Evolutionary conservation across 2,888 invertebrate genomes (phyloP), one percentile per base, ranked within the genome.

Genomic region (Itoplectis maculator): DNA sequence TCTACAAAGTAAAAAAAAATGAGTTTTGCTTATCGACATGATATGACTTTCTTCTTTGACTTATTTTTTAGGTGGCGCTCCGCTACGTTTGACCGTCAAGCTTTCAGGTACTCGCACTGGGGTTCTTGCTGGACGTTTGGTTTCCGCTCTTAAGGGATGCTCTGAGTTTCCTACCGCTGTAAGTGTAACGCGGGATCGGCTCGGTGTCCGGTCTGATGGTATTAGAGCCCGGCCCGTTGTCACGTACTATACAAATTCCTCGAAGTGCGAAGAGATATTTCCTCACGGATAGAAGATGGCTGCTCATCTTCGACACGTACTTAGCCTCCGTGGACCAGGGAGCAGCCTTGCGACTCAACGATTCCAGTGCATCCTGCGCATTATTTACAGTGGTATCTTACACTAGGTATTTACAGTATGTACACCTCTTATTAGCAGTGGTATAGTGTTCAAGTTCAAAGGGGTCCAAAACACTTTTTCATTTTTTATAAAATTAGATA

Each of bases 171-270:
- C 59, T 81, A 78, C 63, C 78, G 35, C 45, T 37, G 37, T 70
- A 59, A 69, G 47, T 5, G 37, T 59, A 40, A 47, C 18, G 18
- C 51, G 79, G 61, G 65, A 86, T 79, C 23, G 88, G 85, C 79
- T 88, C 88, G 13, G 90, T 87, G 61, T 87, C 88, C 6, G 90
- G 89, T 70, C 88, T 85, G 18, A 85, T 83, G 7, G 88, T 89
- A 72, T 79, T 87, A 45, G 75, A 70, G 37, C 77, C 59, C 8
- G 45, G 29, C 29, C 29, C 63, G 35, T 83, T 73, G 7, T 78
- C 82, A 73, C 66, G 86, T 56, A 87, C 83, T 66, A 88, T 56
- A 80, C 90, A 90, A 84, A 87, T 81, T 45, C 61, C 65, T 23
- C 82, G 87, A 29, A 68, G 47, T 54, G 61, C 69, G 51, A 75